Conservation (phyloP, 2,113 vertebrate genomes). For the Microcebus griseorufus region DNA sequence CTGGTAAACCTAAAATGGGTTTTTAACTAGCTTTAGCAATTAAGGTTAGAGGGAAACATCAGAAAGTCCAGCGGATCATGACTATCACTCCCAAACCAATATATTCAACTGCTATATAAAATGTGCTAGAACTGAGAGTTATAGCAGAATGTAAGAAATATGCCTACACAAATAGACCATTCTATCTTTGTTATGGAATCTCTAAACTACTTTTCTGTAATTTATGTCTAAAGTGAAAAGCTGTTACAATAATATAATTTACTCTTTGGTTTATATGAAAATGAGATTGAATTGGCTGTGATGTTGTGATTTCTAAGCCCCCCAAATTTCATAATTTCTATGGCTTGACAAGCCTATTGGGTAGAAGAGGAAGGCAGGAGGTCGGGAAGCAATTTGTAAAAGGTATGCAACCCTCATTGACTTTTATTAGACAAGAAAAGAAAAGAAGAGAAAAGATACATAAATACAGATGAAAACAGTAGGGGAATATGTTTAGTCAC, state of each 20-base stretch:
- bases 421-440: conserved; percentile 31
- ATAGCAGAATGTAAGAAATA: conserved; percentile 26
- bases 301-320: conserved; percentile 57
- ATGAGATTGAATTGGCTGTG: conserved; percentile 60
- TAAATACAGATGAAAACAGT: conserved; percentile 28
- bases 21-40: conserved; percentile 34
- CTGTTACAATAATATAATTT: conserved; percentile 60
- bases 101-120: conserved; percentile 42
- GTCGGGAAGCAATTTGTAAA: conserved; percentile 46
- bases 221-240: conserved; percentile 67
- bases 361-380: conserved; percentile 48
- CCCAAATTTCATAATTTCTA: conserved; percentile 54
- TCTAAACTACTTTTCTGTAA: conserved; percentile 56
- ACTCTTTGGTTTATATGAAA: conserved; percentile 61
- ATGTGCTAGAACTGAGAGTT: not conserved
- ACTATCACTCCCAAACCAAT: conserved; percentile 6
- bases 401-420: not conserved
- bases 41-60: not conserved
- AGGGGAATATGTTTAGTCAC: conserved; percentile 3
- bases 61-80: not conserved
- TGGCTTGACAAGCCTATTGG: conserved; percentile 51
- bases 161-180: conserved; percentile 32
- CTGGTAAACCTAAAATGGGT: not conserved
- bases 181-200: conserved; percentile 52
- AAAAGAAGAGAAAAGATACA: conserved; percentile 47